These are phyloP conservation scores for Euproctis similis DNA, from an alignment of 2,888 invertebrate species.

Conservation along the genomic window DNA sequence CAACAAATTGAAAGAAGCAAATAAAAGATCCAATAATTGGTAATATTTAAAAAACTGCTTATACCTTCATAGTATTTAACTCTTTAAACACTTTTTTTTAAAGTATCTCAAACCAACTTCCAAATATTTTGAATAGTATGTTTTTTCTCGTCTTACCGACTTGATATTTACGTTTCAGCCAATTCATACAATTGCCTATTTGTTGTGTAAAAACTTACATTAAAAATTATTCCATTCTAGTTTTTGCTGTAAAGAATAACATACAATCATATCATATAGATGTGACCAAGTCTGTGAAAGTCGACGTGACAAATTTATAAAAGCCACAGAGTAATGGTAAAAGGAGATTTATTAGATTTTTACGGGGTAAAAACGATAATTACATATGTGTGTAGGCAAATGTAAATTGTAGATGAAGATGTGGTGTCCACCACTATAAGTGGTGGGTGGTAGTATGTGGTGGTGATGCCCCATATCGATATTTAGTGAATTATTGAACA, in stretches of 20 bases:
- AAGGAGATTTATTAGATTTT: slow-evolving; percentile 1
- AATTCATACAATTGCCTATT: too few relatives aligned
- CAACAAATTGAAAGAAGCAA: too few relatives aligned
- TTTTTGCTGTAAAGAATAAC: background rate
- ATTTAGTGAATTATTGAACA: slow-evolving; percentile 72
- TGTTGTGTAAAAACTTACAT: too few relatives aligned
- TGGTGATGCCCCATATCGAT: slow-evolving; percentile 71
- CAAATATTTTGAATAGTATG: too few relatives aligned
- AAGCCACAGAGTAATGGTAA: slow-evolving; percentile 1
- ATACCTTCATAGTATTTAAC: too few relatives aligned
- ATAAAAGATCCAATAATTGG: too few relatives aligned
- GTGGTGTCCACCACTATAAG: slow-evolving; percentile 43
- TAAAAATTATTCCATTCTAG: too few relatives aligned
- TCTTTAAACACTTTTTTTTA: too few relatives aligned
- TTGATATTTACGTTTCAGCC: too few relatives aligned
- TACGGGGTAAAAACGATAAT: slow-evolving; percentile 4
- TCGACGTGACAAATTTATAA: slow-evolving; percentile 3
- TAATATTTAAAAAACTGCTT: too few relatives aligned
- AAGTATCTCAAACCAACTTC: too few relatives aligned
- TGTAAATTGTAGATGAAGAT: slow-evolving; percentile 38
- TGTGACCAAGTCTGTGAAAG: slow-evolving; percentile 3
- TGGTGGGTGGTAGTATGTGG: slow-evolving; percentile 31
- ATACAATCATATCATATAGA: background rate
- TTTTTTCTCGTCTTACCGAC: too few relatives aligned
- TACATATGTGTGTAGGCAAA: slow-evolving; percentile 20